Evolutionary conservation across 2,113 vertebrate genomes (phyloP).

Genomic region (Echinops telfairi): DNA sequence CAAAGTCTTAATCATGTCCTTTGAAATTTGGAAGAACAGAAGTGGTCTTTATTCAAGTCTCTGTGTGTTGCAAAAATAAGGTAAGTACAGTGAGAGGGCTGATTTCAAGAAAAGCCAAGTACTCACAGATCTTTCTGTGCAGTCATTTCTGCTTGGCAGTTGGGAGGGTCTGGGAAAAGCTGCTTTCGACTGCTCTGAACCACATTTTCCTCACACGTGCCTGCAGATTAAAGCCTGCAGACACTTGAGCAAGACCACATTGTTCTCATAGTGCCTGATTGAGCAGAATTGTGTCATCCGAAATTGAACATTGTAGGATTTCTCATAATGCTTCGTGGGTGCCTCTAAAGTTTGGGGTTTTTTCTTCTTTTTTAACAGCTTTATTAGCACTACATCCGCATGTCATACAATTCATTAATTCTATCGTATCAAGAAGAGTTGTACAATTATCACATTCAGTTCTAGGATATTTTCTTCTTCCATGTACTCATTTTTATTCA

Average conservation of each 20-base stretch:
- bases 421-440: no score
- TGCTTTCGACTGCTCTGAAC: slow-evolving; percentile 11
- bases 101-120: slow-evolving; percentile 15
- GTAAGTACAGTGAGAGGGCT: background rate
- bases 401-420: no score
- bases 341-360: background rate
- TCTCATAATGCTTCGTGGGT: background rate
- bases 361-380: no score
- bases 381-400: no score
- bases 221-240: slow-evolving; percentile 35
- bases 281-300: slow-evolving; percentile 1
- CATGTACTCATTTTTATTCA: no score
- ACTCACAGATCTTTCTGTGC: background rate
- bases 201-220: slow-evolving; percentile 6
- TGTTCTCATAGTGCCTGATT: background rate
- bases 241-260: slow-evolving; percentile 3
- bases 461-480: no score
- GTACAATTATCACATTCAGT: no score
- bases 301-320: background rate
- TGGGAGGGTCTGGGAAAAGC: background rate
- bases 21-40: slow-evolving; percentile 34
- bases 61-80: slow-evolving; percentile 57
- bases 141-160: slow-evolving; percentile 9
- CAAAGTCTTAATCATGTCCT: background rate
- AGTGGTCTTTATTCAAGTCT: slow-evolving; percentile 5